These are phyloP conservation scores for Caranx ignobilis DNA, from an alignment of 2,113 vertebrate genomes.

Conservation along the genomic window DNA sequence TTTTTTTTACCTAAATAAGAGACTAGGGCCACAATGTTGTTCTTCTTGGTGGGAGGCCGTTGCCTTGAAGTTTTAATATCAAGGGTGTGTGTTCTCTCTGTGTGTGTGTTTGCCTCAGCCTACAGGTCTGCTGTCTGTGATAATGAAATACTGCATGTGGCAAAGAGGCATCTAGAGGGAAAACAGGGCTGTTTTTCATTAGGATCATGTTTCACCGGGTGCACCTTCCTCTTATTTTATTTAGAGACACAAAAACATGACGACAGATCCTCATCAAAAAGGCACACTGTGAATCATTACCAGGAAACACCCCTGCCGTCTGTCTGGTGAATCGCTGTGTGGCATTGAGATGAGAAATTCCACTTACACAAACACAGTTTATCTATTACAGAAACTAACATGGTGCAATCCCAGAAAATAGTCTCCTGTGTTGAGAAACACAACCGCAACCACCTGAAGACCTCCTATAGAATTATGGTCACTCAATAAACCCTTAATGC, in stretches of 20 bases:
- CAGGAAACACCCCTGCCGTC: conserved; percentile 59
- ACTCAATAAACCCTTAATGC: conserved; percentile 11
- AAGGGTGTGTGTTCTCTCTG: conserved; percentile 13
- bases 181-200: conserved; percentile 65
- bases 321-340: conserved; percentile 52
- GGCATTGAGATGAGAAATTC: conserved; percentile 50
- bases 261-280: conserved; percentile 61
- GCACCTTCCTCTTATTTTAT: conserved; percentile 52
- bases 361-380: conserved; percentile 60
- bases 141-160: conserved; percentile 67
- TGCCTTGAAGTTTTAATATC: conserved; percentile 58
- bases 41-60: conserved; percentile 4
- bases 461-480: conserved; percentile 28
- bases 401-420: conserved; percentile 36
- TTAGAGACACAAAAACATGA: conserved; percentile 45
- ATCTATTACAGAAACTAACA: conserved; percentile 43
- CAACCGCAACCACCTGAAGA: conserved; percentile 13
- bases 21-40: not conserved
- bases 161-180: conserved; percentile 48
- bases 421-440: conserved; percentile 34
- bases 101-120: conserved; percentile 21
- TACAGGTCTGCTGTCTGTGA: conserved; percentile 53
- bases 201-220: conserved; percentile 58
- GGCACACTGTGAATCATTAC: conserved; percentile 56
- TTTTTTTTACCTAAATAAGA: conserved; percentile 15